Evolutionary conservation across 1,140 invertebrate genomes (phyloP), one percentile per base, ranked within the genome.

Genomic region (Euschistus heros): DNA sequence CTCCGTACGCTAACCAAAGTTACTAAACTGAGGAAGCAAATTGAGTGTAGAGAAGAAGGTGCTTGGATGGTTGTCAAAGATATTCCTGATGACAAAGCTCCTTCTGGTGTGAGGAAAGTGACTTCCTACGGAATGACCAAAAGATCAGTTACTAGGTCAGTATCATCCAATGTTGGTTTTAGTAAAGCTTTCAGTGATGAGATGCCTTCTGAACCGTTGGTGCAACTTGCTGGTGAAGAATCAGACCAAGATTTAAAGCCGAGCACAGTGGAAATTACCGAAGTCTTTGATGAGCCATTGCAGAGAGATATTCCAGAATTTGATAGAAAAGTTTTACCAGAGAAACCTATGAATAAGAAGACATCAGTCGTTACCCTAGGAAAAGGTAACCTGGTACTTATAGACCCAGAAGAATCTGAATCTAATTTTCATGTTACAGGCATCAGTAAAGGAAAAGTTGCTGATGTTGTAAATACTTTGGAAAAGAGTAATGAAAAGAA

Each of bases 401-500:
- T 67, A 18, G 62, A 63, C 37, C 60, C 44, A 37, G 57, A 66
- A 63, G 64, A 65, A 24, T 17, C 61, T 42, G 61, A 59, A 30
- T 67, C 66, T 18, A 62, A 67, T 54, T 64, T 64, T 46, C 27
- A 37, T 24, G 63, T 64, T 8, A 63, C 66, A 22, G 50, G 52
- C 10, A 62, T 67, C 20, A 64, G 42, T n/a, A 62, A 62, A 37
- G 66, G 20, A 10, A 62, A 47, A 27, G 55, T 47, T 17, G 64
- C 30, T n/a, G 52, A 66, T 27, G 50, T 44, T 17, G 27, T 64
- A 17, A 55, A 30, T 14, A 67, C 47, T 33, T 33, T 54, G 33
- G 64, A 59, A 37, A 70, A 66, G 37, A 68, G 71, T 26, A 68
- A 68, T 54, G 71, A 66, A 65, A 76, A 77, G 68, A 82, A 77